Percentiles rank a stretch among this genome's conserved stretches.
Conservation (phyloP, 1,140 invertebrate genomes). For the Leptinotarsa texana region DNA sequence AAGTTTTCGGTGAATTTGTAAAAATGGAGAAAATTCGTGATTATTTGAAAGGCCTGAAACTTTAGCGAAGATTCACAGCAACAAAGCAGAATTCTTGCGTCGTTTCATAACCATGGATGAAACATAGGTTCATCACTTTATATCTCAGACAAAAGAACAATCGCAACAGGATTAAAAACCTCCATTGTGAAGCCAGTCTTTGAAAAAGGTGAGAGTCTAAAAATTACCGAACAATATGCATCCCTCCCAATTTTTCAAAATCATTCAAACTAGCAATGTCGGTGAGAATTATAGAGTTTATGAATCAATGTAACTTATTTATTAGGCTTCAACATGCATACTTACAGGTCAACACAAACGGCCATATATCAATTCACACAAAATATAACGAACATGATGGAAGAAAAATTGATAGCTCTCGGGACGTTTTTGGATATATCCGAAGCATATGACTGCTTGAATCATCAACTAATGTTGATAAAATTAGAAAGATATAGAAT, state of each 20-base stretch:
- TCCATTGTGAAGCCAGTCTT: background rate
- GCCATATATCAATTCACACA: background rate
- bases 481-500: too few species aligned
- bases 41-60: too few species aligned
- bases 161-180: background rate
- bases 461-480: background rate
- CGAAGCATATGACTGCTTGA: constrained; percentile 9
- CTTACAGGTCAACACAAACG: constrained; percentile 4
- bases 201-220: background rate
- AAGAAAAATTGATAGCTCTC: too few species aligned
- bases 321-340: background rate
- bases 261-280: background rate
- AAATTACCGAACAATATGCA: background rate
- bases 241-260: background rate
- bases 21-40: too few species aligned
- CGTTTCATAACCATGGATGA: too few species aligned
- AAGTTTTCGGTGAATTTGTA: too few species aligned
- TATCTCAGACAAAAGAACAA: too few species aligned
- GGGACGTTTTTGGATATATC: background rate
- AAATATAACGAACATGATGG: background rate
- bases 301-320: constrained; percentile 4
- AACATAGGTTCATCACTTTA: too few species aligned
- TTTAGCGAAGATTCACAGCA: too few species aligned
- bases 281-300: background rate
- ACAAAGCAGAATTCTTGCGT: too few species aligned